Base-by-base conservation (phyloP, 2,113 vertebrate species). In the Percopsis transmontana region DNA sequence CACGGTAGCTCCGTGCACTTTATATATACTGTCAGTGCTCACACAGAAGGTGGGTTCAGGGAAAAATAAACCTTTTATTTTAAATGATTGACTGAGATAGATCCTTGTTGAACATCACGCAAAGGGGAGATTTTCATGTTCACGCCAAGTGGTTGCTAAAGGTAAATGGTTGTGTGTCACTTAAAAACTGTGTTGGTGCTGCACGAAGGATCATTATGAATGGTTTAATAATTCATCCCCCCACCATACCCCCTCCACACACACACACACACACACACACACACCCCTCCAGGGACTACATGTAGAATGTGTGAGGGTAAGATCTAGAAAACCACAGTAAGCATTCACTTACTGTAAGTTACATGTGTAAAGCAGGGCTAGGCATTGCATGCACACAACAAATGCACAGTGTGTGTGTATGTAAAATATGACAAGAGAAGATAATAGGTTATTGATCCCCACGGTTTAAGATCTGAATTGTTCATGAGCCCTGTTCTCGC, bases 161-260 rank as follows among this genome's bases (percentile, higher is more conserved):
- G 55, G 40, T 53, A 75, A 69, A 67, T 19, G 44, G 2, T 66
- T 66, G 50, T 68, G 42, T 44, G 38, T 72, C 76, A 67, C 72
- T 82, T 74, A 68, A 77, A 82, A 80, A 56, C 64, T 40, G n/a
- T 44, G 76, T 72, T 62, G 48, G 51, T 74, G 51, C 73, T 66
- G 27, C 47, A 48, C 60, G 45, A 13, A 39, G 5, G 51, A 77
- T 80, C 68, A 80, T 83, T 75, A 68, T 68, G 51, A 79, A 75
- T 23, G 57, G 18, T 70, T 80, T 58, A 85, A 89, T 88, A 82
- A 87, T 81, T 86, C 39, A 82, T 83, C 55, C 10, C n/a, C 50
- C 42, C 10, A 20, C 50, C 4, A 18, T 19, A n/a, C 10, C 18
- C n/a, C 40, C 40, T 12, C 50, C 18, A 11, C 11, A 20, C 50